These are phyloP conservation scores for Uloborus plumipes DNA, from an alignment of 2,888 invertebrate genomes.

Conservation along the genomic window DNA sequence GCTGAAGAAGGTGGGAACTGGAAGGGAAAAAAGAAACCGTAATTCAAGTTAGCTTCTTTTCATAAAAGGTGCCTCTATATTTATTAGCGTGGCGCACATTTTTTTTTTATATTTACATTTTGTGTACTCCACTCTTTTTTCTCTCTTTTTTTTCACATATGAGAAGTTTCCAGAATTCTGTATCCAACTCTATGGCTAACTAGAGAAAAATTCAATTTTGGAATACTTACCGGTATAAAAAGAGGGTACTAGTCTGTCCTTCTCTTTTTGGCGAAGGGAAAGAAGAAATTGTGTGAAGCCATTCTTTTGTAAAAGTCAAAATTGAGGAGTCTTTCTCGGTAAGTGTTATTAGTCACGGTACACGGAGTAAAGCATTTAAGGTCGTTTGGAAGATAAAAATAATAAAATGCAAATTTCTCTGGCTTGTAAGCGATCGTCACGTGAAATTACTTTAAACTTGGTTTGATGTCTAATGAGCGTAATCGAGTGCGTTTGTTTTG, in stretches of 20 bases:
- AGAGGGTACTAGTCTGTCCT: neutral
- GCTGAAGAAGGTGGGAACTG: neutral
- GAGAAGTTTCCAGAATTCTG: slow-evolving; percentile 27
- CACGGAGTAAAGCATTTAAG: neutral
- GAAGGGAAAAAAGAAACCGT: slow-evolving; percentile 5
- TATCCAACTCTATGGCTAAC: slow-evolving; percentile 32
- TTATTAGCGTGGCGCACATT: slow-evolving; percentile 33
- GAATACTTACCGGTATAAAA: slow-evolving; percentile 1
- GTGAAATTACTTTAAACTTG: too few species aligned
- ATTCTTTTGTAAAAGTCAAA: slow-evolving; percentile 29
- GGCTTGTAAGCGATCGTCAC: too few species aligned
- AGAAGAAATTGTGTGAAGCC: neutral
- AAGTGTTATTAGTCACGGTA: slow-evolving; percentile 47
- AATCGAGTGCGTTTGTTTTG: too few species aligned
- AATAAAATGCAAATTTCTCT: too few species aligned
- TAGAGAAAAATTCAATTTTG: slow-evolving; percentile 52
- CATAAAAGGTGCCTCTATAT: slow-evolving; percentile 33
- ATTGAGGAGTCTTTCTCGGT: slow-evolving; percentile 1
- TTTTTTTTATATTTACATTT: neutral
- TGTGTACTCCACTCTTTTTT: slow-evolving; percentile 7
- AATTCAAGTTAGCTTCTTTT: slow-evolving; percentile 47
- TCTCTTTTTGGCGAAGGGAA: neutral
- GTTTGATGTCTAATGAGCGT: too few species aligned
- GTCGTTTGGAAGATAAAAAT: neutral
- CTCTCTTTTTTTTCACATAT: slow-evolving; percentile 26